Evolutionary conservation across 2,113 vertebrate genomes (phyloP), one percentile per base, ranked within the genome.

Genomic region (Clarias magur): DNA sequence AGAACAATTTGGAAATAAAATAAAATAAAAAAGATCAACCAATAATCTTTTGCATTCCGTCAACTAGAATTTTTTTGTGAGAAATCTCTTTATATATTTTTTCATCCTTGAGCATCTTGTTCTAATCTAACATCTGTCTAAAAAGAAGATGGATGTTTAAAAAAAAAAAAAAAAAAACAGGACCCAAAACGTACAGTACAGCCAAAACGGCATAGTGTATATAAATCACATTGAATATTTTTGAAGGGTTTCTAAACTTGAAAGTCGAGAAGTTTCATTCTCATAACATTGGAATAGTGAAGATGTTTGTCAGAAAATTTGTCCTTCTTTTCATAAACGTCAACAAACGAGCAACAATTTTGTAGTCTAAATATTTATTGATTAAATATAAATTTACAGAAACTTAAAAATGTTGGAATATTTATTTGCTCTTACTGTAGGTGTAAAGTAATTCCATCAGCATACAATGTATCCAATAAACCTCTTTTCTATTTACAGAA

Each of bases 401-500:
- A 70, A 34, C 12, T 34, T 7, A 8, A 0, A 70, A 68, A 67
- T 27, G 19, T 38, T 21, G 7, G 0, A 76, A 25, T 53, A 73
- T 72, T 38, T 72, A 27, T 27, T 56, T 78, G 3, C 1, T 15
- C 75, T 56, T 25, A n/a, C 1, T 25, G 42, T 53, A 42, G 9
- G 30, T 38, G 17, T 72, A 72, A 38, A 42, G 12, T 19, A 70
- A 70, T 70, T 17, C 2, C 16, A 38, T 34, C 16, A 6, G 57
- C 62, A 38, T 62, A 81, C 57, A 38, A 9, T n/a, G 21, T n/a
- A 53, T 3, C 9, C n/a, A n/a, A 82, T 34, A 6, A 48, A n/a
- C n/a, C 5, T 65, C 48, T 72, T 15, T 30, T 85, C 56, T 85
- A 54, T 34, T 95, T 94, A 27, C 95, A 97, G 96, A 59, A 81